Evolutionary conservation across 1,140 invertebrate genomes (phyloP).

Genomic region (Episyrphus balteatus): DNA sequence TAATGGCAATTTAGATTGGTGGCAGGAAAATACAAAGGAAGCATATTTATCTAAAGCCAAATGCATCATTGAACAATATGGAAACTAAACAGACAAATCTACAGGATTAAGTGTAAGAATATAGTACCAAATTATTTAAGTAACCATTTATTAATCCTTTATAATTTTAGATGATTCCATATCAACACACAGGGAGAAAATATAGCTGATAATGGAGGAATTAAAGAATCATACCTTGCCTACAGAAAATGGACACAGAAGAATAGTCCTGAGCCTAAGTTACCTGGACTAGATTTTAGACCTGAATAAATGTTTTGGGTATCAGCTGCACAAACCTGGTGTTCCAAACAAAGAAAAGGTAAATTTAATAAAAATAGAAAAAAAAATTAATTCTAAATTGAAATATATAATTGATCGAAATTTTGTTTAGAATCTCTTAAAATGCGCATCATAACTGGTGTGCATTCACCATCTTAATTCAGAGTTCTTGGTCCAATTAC

Average conservation of each 20-base stretch:
- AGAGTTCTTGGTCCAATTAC: slow-evolving; percentile 78
- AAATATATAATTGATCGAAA: not conserved
- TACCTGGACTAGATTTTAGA: slow-evolving; percentile 56
- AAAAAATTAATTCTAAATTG: slow-evolving; percentile 1
- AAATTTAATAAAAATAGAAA: slow-evolving; percentile 46
- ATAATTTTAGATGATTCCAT: slow-evolving; percentile 60
- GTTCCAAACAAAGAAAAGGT: slow-evolving; percentile 42
- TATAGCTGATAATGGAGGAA: slow-evolving; percentile 82
- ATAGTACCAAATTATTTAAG: not conserved
- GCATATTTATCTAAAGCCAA: slow-evolving; percentile 64
- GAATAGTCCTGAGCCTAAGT: slow-evolving; percentile 49
- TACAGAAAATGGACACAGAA: slow-evolving; percentile 59
- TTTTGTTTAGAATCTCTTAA: slow-evolving; percentile 54
- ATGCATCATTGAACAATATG: slow-evolving; percentile 84
- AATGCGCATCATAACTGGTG: slow-evolving; percentile 60
- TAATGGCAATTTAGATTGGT: slow-evolving; percentile 81
- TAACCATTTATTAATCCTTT: not conserved
- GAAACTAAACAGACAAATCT: slow-evolving; percentile 63
- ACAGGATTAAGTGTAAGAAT: slow-evolving; percentile 54
- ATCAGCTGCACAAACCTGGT: slow-evolving; percentile 50
- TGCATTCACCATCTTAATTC: slow-evolving; percentile 68
- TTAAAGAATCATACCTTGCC: slow-evolving; percentile 76
- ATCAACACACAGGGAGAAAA: slow-evolving; percentile 86
- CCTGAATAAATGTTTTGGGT: slow-evolving; percentile 66
- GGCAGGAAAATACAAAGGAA: slow-evolving; percentile 61